Conservation (phyloP, 2,888 invertebrate species). For the Pandemis cinnamomeana region DNA sequence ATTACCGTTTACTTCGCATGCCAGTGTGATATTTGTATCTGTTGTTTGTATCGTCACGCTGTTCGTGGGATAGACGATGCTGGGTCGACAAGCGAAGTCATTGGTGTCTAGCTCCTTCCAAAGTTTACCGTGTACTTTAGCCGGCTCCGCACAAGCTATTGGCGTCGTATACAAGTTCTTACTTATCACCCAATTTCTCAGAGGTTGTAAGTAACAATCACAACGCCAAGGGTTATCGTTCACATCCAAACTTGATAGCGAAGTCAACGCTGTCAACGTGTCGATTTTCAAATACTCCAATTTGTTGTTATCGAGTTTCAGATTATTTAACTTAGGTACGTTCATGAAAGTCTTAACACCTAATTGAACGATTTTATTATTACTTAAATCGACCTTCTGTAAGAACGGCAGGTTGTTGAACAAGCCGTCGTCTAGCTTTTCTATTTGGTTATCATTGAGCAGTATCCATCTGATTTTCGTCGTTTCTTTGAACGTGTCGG, state of each 20-base stretch:
- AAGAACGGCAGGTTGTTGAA: conserved; percentile 90
- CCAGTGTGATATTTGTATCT: conserved; percentile 88
- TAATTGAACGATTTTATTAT: conserved; percentile 89
- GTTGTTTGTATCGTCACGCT: conserved; percentile 85
- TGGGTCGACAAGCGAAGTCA: conserved; percentile 93
- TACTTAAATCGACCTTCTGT: conserved; percentile 90
- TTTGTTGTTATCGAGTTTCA: conserved; percentile 90
- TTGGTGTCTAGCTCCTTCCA: conserved; percentile 90
- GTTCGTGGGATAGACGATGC: conserved; percentile 87
- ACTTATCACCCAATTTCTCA: conserved; percentile 90
- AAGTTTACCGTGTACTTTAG: conserved; percentile 86
- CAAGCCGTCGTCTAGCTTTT: conserved; percentile 88
- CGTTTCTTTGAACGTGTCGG: conserved; percentile 89
- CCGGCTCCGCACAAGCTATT: conserved; percentile 89
- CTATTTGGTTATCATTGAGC: conserved; percentile 90
- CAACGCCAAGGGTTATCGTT: conserved; percentile 95
- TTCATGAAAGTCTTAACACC: conserved; percentile 89
- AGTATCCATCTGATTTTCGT: conserved; percentile 88
- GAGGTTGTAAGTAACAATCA: conserved; percentile 91
- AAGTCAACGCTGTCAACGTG: conserved; percentile 86
- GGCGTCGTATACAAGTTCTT: conserved; percentile 90
- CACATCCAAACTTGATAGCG: conserved; percentile 89
- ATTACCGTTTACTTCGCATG: conserved; percentile 90
- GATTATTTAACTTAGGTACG: conserved; percentile 86
- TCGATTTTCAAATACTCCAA: conserved; percentile 87